These are phyloP conservation scores for Oreochromis mossambicus DNA, from an alignment of 2,797 vertebrate species.

Conservation along the genomic window DNA sequence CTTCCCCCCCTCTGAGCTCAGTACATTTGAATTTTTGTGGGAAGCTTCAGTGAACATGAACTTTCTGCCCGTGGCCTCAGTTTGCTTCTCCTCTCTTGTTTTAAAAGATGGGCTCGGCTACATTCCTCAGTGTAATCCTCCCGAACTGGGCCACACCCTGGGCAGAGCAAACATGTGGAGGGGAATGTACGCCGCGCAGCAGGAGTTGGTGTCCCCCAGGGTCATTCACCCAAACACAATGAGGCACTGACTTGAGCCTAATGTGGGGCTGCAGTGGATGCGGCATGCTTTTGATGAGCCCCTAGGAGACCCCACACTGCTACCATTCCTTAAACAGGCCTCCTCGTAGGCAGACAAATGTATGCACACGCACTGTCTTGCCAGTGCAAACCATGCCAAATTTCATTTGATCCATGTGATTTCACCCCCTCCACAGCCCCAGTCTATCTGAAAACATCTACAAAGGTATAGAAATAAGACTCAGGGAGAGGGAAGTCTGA, in stretches of 20 bases:
- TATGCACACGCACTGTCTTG: neutral
- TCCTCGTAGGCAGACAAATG: neutral
- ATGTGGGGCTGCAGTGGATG: constrained; percentile 17
- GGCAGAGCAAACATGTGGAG: constrained; percentile 61
- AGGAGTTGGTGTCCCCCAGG: constrained; percentile 30
- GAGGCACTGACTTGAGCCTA: constrained; percentile 56
- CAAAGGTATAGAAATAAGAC: neutral
- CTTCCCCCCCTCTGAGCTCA: neutral
- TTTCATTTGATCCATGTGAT: constrained; percentile 50
- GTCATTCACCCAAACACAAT: constrained; percentile 57
- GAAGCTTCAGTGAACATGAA: constrained; percentile 51
- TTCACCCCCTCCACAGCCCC: constrained; percentile 4
- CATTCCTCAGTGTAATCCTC: constrained; percentile 74
- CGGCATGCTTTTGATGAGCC: constrained; percentile 53
- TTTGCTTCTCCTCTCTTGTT: constrained; percentile 25
- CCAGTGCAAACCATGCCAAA: constrained; percentile 37
- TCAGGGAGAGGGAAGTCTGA: neutral
- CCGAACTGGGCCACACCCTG: constrained; percentile 67
- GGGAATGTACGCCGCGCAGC: constrained; percentile 51
- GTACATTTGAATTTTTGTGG: constrained; percentile 2
- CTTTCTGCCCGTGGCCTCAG: constrained; percentile 11
- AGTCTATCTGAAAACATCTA: neutral
- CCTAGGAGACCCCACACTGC: constrained; percentile 23
- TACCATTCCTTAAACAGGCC: constrained; percentile 20
- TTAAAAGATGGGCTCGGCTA: constrained; percentile 66